Conservation (phyloP, 1,140 invertebrate species). For the Eupristina koningsbergeri region DNA sequence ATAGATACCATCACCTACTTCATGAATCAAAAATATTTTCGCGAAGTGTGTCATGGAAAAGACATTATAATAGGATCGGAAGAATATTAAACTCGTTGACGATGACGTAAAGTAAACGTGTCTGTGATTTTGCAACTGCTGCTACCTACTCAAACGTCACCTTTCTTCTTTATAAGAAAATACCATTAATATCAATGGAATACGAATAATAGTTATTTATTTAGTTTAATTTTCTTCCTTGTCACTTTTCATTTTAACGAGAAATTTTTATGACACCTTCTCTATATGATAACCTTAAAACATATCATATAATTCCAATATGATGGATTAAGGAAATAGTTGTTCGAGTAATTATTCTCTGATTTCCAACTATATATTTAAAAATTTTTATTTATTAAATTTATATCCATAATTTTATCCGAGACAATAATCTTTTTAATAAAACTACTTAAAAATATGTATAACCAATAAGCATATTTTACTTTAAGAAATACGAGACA, state of each 20-base stretch:
- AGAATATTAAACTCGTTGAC: background rate
- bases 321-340: too few relatives aligned
- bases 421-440: background rate
- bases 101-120: background rate
- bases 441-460: background rate
- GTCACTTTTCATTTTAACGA: background rate
- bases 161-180: background rate
- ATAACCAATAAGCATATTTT: background rate
- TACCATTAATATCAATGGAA: background rate
- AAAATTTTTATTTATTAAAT: too few relatives aligned
- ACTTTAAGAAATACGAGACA: too few relatives aligned
- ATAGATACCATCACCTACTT: background rate
- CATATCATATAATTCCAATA: too few relatives aligned
- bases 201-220: background rate
- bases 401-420: too few relatives aligned
- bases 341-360: too few relatives aligned
- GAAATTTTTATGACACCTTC: too few relatives aligned
- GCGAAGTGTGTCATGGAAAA: slow-evolving; percentile 8
- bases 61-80: slow-evolving; percentile 7
- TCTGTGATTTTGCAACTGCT: background rate
- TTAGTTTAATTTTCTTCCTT: background rate
- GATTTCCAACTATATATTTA: too few relatives aligned
- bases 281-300: too few relatives aligned
- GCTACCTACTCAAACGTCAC: slow-evolving; percentile 8
- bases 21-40: slow-evolving; percentile 1